A percentile compares a stretch with the other conserved stretches of the same genome.
phyloP scores from a whole-genome alignment of 2,113 vertebrate species.

The Lampris megalopsis region DNA sequence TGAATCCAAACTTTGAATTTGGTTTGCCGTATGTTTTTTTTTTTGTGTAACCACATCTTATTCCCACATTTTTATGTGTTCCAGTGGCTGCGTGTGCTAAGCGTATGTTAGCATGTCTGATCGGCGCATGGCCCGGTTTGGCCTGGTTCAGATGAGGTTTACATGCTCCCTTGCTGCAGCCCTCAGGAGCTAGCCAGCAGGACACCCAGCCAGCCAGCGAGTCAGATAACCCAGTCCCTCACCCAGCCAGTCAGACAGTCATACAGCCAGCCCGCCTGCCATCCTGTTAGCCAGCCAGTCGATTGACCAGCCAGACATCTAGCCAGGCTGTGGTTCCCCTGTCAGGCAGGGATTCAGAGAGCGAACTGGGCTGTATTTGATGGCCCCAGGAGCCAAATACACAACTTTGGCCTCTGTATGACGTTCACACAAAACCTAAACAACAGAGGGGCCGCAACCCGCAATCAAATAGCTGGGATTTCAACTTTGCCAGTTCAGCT shows the following conservation, averaged over 20 bases:
- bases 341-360: slow-evolving; percentile 68
- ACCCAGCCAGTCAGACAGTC: slow-evolving; percentile 67
- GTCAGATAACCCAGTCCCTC: slow-evolving; percentile 9
- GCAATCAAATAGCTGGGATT: slow-evolving; percentile 66
- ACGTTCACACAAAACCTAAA: slow-evolving; percentile 66
- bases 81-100: slow-evolving; percentile 47
- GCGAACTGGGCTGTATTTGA: slow-evolving; percentile 68
- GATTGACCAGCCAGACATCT: slow-evolving; percentile 57
- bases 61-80: slow-evolving; percentile 59
- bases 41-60: slow-evolving; percentile 14
- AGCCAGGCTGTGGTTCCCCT: slow-evolving; percentile 61
- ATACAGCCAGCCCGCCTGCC: slow-evolving; percentile 69
- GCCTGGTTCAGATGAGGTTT: slow-evolving; percentile 70
- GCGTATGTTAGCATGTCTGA: slow-evolving; percentile 67
- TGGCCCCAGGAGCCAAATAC: slow-evolving; percentile 71
- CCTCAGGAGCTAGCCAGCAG: slow-evolving; percentile 57
- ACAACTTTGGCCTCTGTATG: slow-evolving; percentile 72
- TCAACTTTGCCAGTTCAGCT: slow-evolving; percentile 72
- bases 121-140: slow-evolving; percentile 51
- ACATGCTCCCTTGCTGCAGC: slow-evolving; percentile 26
- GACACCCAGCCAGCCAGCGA: slow-evolving; percentile 59
- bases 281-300: slow-evolving; percentile 43
- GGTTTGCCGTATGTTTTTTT: slow-evolving; percentile 26
- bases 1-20: slow-evolving; percentile 48
- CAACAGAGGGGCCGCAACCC: slow-evolving; percentile 63